Evolutionary conservation across 2,113 vertebrate genomes (phyloP), one percentile per base, ranked within the genome.

Genomic region (Saimiri boliviensis): DNA sequence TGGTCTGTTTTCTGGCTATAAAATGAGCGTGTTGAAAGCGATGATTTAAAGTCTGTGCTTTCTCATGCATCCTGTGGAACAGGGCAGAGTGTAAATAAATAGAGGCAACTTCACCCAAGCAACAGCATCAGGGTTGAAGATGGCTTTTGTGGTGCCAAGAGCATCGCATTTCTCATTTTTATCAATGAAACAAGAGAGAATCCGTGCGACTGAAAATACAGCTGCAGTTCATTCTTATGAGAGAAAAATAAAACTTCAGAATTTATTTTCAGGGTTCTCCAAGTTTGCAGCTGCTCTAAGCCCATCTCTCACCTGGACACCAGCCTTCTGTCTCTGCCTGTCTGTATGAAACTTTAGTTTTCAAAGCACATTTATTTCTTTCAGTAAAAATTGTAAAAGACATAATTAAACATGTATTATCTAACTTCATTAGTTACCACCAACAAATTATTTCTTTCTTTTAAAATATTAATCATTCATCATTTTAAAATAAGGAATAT

Each of bases 41-140:
- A 32, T 1, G n/a, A 5, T 0, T 25, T 21, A 6, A 47, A 7
- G 35, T 1, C 54, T 8, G 6, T 11, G 1, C 8, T 27, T 23
- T 47, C 45, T n/a, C 12, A 4, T 3, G 11, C 11, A 2, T 14
- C 13, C 37, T 13, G 3, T 19, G 2, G n/a, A 7, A 6, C 2
- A 7, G 19, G 19, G 3, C 3, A 8, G 13, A 12, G 27, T 1
- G 5, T 25, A 17, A 60, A 16, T 6, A 49, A 9, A 40, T 0
- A 8, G 58, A 54, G 52, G n/a, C 8, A 0, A 6, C 13, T 3
- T 82, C 52, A 13, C 4, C n/a, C 14, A 27, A 0, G 4, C 3
- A 2, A 3, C 0, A 0, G 13, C 6, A 2, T 4, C 11, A 8
- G 71, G 56, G 19, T 2, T 25, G 6, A 27, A 32, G 40, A 16